A percentile compares a stretch with the other conserved stretches of the same genome.
phyloP scores from a whole-genome alignment of 2,888 invertebrate species.

The Cataglyphis altisquamis region DNA sequence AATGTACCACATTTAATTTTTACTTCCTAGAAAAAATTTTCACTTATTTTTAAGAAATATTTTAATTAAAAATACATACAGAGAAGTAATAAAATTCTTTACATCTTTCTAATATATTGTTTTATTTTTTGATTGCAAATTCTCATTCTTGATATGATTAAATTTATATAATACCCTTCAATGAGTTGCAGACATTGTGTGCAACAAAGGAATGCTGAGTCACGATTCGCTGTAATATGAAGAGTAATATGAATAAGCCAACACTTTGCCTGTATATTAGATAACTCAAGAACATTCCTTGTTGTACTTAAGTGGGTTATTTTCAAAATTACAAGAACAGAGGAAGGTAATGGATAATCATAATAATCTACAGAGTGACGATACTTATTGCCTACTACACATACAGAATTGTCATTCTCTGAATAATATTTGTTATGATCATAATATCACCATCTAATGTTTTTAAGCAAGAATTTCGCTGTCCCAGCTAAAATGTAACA shows the following conservation, averaged over 20 bases:
- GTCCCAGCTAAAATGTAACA: background rate
- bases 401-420: background rate
- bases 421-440: conserved; percentile 1
- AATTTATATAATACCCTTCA: too few relatives aligned
- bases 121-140: too few relatives aligned
- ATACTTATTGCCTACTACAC: background rate
- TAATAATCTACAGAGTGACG: background rate
- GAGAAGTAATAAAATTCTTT: too few relatives aligned
- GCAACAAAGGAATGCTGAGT: background rate
- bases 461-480: background rate
- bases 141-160: too few relatives aligned
- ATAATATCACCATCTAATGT: background rate
- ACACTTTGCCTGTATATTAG: background rate
- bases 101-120: too few relatives aligned
- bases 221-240: background rate
- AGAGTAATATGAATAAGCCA: background rate
- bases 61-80: too few relatives aligned
- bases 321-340: background rate
- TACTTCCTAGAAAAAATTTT: too few relatives aligned
- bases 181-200: background rate
- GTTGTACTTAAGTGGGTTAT: too few relatives aligned
- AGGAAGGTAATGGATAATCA: background rate
- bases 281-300: background rate
- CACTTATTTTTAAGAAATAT: too few relatives aligned
- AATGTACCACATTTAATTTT: too few relatives aligned